Evolutionary conservation across 2,888 invertebrate species (phyloP).

Genomic region (Melitaea athalia): DNA sequence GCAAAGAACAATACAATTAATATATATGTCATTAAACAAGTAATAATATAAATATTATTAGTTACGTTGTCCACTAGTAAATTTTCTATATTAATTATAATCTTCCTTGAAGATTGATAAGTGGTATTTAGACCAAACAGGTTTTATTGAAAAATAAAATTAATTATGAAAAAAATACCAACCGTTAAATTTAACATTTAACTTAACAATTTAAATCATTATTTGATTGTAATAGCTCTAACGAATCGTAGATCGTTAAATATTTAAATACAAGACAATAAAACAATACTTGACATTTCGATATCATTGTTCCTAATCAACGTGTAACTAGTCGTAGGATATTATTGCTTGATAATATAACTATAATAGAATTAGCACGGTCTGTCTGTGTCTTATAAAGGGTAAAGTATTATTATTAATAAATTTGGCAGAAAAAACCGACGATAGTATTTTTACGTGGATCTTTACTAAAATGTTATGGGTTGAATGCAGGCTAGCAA

Average conservation of each 20-base stretch:
- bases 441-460: no score
- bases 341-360: conserved; percentile 5
- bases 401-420: no score
- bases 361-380: neutral
- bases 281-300: conserved; percentile 8
- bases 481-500: no score
- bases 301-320: conserved; percentile 6
- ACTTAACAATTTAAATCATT: neutral
- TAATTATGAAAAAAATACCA: neutral
- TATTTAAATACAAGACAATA: conserved; percentile 7
- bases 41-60: no score
- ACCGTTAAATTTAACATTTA: neutral
- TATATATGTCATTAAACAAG: no score
- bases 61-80: no score
- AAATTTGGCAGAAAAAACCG: no score
- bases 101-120: neutral
- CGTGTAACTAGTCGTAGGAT: neutral
- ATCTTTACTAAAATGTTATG: no score
- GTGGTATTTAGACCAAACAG: neutral
- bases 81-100: no score
- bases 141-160: neutral
- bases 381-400: neutral
- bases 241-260: conserved; percentile 7
- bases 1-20: no score
- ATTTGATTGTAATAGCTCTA: conserved; percentile 6